phyloP scores from a whole-genome alignment of 2,888 invertebrate species.

The Leptinotarsa juncta region DNA sequence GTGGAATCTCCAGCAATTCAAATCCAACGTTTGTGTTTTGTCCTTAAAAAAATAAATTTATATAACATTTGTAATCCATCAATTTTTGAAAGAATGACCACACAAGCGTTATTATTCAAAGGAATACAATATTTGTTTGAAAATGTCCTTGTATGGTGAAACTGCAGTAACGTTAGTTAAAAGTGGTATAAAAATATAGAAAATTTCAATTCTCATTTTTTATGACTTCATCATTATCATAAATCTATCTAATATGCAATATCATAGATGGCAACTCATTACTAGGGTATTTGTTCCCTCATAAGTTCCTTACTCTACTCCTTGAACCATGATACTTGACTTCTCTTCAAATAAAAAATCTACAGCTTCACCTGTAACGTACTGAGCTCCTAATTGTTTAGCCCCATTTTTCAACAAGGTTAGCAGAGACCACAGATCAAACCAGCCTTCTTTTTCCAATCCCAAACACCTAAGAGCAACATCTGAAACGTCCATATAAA shows the following conservation, averaged over 20 bases:
- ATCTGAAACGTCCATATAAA: conserved; percentile 90
- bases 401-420: conserved; percentile 82
- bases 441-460: conserved; percentile 91
- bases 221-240: no score
- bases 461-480: conserved; percentile 82
- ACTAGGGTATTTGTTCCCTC: conserved; percentile 70
- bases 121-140: no score
- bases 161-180: no score
- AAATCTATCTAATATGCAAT: not conserved
- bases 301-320: conserved; percentile 68
- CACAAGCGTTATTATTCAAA: no score
- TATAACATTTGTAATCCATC: no score
- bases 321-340: conserved; percentile 70
- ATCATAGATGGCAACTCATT: conserved; percentile 62
- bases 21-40: no score
- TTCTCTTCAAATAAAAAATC: conserved; percentile 75
- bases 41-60: no score
- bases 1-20: no score
- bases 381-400: conserved; percentile 78
- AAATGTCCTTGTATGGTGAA: no score
- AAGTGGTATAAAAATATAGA: no score
- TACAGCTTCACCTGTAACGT: conserved; percentile 80
- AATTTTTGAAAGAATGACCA: no score
- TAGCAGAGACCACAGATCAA: conserved; percentile 89
- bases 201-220: no score